Evolutionary conservation across 2,113 vertebrate species (phyloP).

Genomic region (Hystrix cristata): DNA sequence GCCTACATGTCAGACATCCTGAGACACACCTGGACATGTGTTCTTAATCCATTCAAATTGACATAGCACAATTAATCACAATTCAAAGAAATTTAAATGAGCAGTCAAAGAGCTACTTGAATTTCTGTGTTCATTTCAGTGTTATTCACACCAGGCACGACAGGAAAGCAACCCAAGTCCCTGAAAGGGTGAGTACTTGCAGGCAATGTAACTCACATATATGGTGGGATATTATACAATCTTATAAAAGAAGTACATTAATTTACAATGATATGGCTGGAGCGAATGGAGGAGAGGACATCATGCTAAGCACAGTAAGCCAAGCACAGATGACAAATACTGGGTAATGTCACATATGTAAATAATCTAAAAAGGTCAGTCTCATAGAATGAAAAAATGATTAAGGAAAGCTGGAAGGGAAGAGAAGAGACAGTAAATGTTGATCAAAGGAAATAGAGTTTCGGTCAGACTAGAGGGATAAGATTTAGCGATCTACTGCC

Average conservation of each 20-base stretch:
- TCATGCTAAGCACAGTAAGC: not conserved
- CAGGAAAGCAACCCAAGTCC: no score
- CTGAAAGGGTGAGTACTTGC: no score
- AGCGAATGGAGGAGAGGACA: not conserved
- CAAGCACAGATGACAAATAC: not conserved
- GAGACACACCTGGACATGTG: no score
- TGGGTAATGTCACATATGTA: not conserved
- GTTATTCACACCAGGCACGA: not conserved
- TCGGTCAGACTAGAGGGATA: not conserved
- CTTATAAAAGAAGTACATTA: not conserved
- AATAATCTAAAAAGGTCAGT: not conserved
- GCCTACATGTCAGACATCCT: no score
- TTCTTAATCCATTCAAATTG: no score
- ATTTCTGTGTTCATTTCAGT: not conserved
- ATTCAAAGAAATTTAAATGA: not conserved
- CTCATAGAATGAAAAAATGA: not conserved
- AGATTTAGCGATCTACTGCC: not conserved
- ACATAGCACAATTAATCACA: not conserved
- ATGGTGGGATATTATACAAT: not conserved
- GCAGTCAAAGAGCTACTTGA: not conserved
- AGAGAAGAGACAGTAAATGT: not conserved
- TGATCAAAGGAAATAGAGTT: not conserved
- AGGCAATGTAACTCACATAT: no score
- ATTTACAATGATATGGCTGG: not conserved
- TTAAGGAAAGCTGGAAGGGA: not conserved